Conservation (phyloP, 2,888 invertebrate genomes). For the Beris chalybata region DNA sequence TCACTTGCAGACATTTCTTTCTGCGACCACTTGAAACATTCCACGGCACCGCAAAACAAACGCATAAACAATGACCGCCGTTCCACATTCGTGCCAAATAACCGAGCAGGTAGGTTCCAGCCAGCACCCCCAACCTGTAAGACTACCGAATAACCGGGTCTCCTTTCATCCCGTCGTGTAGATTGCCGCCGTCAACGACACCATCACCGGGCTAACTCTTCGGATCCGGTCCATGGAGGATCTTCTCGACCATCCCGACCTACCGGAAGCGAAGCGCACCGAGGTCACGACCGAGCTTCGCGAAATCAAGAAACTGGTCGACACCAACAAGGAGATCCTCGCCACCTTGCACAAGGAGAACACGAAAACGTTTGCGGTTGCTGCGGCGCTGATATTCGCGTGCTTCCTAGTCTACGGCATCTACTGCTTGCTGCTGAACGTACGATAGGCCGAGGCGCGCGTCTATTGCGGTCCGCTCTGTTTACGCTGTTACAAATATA, state of each 20-base stretch:
- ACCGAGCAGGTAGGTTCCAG: slow-evolving; percentile 4
- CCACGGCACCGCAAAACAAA: too few species aligned
- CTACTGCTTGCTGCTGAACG: slow-evolving; percentile 13
- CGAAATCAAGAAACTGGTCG: slow-evolving; percentile 29
- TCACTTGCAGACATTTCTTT: slow-evolving; percentile 10
- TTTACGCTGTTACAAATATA: slow-evolving; percentile 4
- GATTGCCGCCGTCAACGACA: slow-evolving; percentile 22
- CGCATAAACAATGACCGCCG: too few species aligned
- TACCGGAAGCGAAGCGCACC: slow-evolving; percentile 12
- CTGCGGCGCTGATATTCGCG: slow-evolving; percentile 17
- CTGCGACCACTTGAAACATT: too few species aligned
- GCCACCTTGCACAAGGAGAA: slow-evolving; percentile 24
- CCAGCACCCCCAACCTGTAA: too few species aligned
- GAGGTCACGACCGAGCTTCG: slow-evolving; percentile 17
- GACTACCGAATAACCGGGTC: background rate
- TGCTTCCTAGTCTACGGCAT: slow-evolving; percentile 27
- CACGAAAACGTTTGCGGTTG: slow-evolving; percentile 15
- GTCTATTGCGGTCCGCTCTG: background rate
- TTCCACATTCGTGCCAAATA: slow-evolving; percentile 16
- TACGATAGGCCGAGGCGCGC: background rate
- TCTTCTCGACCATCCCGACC: slow-evolving; percentile 11
- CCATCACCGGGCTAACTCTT: slow-evolving; percentile 15
- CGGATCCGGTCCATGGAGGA: slow-evolving; percentile 24
- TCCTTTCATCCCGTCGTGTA: slow-evolving; percentile 3
- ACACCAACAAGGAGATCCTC: slow-evolving; percentile 23